These are phyloP conservation scores for Scaptomyza parva DNA, from an alignment of 2,888 invertebrate genomes.

Conservation along the genomic window DNA sequence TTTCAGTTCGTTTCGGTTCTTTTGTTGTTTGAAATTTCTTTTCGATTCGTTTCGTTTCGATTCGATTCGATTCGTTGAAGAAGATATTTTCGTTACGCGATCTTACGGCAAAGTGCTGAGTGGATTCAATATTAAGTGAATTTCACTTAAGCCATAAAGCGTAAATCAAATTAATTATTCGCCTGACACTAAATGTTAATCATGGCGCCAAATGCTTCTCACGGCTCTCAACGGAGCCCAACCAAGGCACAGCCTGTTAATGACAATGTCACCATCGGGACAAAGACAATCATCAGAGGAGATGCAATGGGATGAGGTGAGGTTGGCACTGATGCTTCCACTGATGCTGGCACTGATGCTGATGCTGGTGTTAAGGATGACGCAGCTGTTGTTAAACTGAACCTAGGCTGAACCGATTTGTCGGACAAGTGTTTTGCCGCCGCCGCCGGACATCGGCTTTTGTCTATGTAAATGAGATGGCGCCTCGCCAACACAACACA, in stretches of 20 bases:
- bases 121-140: constrained; percentile 10
- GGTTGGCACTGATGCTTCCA: no score
- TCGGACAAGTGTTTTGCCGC: constrained; percentile 9
- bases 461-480: constrained; percentile 65
- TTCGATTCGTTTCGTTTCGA: no score
- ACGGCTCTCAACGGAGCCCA: neutral
- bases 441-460: constrained; percentile 30
- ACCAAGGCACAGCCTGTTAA: constrained; percentile 12
- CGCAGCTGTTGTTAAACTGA: constrained; percentile 47
- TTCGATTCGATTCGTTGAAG: no score
- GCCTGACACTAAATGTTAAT: constrained; percentile 41
- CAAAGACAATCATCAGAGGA: constrained; percentile 17
- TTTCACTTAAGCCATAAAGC: constrained; percentile 51
- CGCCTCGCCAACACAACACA: no score
- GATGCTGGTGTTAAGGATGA: constrained; percentile 25
- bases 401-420: constrained; percentile 11
- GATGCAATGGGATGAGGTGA: no score
- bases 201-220: constrained; percentile 5
- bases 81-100: neutral
- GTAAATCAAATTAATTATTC: constrained; percentile 62
- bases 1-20: no score
- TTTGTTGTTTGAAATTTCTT: neutral
- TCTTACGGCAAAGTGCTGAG: constrained; percentile 1
- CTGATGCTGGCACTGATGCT: no score
- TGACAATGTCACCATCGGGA: constrained; percentile 17